Conservation (phyloP, 2,113 vertebrate species). For the Cardinalis cardinalis region DNA sequence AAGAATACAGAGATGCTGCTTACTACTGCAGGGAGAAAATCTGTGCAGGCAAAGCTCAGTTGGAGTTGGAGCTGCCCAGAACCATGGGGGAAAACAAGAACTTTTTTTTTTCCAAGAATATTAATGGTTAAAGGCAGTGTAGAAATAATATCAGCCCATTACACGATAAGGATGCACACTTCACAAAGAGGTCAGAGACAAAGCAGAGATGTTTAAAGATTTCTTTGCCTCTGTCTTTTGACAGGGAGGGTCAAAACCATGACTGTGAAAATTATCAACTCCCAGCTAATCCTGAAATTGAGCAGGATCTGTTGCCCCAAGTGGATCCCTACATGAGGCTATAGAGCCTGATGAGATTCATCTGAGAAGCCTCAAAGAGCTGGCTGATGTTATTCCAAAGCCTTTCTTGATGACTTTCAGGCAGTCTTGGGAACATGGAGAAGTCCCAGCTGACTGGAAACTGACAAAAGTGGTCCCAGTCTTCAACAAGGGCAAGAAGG, state of each 20-base stretch:
- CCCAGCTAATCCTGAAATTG: neutral
- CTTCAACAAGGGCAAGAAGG: neutral
- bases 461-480: neutral
- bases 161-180: neutral
- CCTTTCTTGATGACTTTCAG: neutral
- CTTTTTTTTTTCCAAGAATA: neutral
- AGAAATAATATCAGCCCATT: neutral
- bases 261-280: neutral
- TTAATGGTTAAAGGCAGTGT: neutral
- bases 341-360: neutral
- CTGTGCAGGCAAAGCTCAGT: neutral
- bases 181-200: neutral
- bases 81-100: fast-evolving
- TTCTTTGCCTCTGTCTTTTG: neutral
- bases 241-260: fast-evolving
- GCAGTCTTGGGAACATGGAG: neutral
- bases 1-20: neutral
- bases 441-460: neutral
- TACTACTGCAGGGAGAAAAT: neutral
- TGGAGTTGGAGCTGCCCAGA: neutral
- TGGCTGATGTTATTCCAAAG: neutral
- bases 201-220: neutral
- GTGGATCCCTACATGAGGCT: neutral
- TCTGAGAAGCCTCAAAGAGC: neutral
- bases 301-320: neutral